Percentiles rank a stretch among this genome's conserved stretches.
phyloP scores from a whole-genome alignment of 2,113 vertebrate genomes.

The Hyperopisus bebe region DNA sequence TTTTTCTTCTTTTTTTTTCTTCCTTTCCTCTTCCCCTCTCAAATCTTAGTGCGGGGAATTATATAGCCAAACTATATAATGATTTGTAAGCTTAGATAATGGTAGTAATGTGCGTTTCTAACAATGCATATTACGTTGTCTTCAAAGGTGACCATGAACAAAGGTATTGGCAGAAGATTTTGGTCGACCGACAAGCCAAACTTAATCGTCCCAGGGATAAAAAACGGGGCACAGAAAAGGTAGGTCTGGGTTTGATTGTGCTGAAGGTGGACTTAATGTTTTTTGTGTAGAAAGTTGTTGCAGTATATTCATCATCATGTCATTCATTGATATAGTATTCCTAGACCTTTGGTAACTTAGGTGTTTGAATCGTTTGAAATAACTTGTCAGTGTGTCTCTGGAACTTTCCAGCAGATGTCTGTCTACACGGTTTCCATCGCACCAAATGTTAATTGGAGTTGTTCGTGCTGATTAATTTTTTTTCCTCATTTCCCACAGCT shows the following conservation, averaged over 20 bases:
- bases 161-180: conserved; percentile 97
- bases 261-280: not conserved
- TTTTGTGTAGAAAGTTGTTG: not conserved
- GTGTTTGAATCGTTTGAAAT: not conserved
- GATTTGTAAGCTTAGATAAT: not conserved
- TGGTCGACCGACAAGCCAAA: conserved; percentile 93
- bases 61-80: not conserved
- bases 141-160: conserved; percentile 82
- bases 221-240: conserved; percentile 89
- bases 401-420: not conserved
- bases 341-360: not conserved
- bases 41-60: not conserved
- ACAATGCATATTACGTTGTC: not conserved
- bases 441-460: not conserved
- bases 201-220: conserved; percentile 93
- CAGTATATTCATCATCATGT: not conserved
- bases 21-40: not conserved
- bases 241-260: conserved; percentile 40
- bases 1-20: not conserved
- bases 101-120: not conserved
- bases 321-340: not conserved
- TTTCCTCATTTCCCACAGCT: conserved; percentile 62
- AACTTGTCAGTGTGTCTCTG: not conserved
- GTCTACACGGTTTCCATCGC: not conserved
- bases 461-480: conserved; percentile 23